Evolutionary conservation across 2,797 vertebrate species (phyloP).

Genomic region (Gadopsis marmoratus): DNA sequence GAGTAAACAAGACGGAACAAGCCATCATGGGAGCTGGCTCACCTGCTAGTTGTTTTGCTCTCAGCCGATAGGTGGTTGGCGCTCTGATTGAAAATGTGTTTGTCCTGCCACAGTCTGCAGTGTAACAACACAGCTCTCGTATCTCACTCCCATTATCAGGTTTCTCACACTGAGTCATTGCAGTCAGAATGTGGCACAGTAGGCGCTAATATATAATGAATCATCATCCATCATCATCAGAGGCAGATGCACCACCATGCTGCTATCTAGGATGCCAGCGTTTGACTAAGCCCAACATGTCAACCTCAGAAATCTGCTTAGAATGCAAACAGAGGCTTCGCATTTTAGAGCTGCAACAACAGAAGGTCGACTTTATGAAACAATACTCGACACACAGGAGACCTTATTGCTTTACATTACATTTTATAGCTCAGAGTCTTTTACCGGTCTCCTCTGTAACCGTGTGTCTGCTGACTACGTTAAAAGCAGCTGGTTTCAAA

Average conservation of each 20-base stretch:
- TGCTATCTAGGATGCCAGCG: not conserved
- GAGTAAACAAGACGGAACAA: not conserved
- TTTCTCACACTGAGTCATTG: conserved; percentile 42
- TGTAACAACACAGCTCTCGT: not conserved
- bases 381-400: not conserved
- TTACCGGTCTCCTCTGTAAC: not conserved
- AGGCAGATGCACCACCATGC: not conserved
- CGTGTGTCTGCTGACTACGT: conserved; percentile 20
- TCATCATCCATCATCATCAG: conserved; percentile 1
- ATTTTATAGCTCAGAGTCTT: conserved; percentile 10
- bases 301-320: not conserved
- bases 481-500: conserved; percentile 47
- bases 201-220: conserved; percentile 26
- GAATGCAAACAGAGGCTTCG: conserved; percentile 1
- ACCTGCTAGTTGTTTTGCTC: not conserved
- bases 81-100: conserved; percentile 2
- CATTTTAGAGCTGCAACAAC: conserved; percentile 15
- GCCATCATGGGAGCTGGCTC: not conserved
- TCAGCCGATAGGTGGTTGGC: not conserved
- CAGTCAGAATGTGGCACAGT: conserved; percentile 29
- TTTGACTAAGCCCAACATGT: not conserved
- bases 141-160: not conserved
- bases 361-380: conserved; percentile 2
- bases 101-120: not conserved
- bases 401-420: not conserved